Conservation (phyloP, 1,140 invertebrate genomes). For the Argopecten irradians region DNA sequence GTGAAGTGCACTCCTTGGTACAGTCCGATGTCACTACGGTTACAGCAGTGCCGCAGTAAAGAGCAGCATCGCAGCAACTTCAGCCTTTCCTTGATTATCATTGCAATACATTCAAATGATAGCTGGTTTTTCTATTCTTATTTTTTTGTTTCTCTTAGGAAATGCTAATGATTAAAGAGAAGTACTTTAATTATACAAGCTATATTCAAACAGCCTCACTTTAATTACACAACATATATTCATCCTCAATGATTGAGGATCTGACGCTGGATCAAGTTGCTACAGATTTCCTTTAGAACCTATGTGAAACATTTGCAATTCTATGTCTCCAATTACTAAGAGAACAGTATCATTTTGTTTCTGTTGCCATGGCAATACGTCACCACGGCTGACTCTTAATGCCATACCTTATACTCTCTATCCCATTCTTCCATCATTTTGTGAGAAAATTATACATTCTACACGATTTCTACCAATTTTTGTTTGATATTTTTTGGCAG, state of each 20-base stretch:
- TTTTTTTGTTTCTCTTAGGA: background rate
- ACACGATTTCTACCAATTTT: background rate
- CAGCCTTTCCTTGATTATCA: background rate
- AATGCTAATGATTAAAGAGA: background rate
- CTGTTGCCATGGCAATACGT: constrained; percentile 1
- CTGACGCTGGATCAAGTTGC: background rate
- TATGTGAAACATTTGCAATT: background rate
- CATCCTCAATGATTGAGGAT: background rate
- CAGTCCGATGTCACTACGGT: background rate
- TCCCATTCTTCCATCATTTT: constrained; percentile 9
- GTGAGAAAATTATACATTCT: constrained; percentile 22
- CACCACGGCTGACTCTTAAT: background rate
- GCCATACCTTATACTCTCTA: background rate
- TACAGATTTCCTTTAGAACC: background rate
- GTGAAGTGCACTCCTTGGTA: background rate
- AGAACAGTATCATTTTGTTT: constrained; percentile 8
- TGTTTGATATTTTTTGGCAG: background rate
- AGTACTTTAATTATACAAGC: background rate
- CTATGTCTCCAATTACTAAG: background rate
- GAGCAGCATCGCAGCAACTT: background rate
- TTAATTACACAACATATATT: background rate
- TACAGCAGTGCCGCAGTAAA: background rate
- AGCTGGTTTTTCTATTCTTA: background rate
- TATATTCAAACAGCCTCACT: background rate
- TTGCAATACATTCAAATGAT: background rate